Conservation (phyloP, 2,888 invertebrate species). For the Hylaea fasciaria region DNA sequence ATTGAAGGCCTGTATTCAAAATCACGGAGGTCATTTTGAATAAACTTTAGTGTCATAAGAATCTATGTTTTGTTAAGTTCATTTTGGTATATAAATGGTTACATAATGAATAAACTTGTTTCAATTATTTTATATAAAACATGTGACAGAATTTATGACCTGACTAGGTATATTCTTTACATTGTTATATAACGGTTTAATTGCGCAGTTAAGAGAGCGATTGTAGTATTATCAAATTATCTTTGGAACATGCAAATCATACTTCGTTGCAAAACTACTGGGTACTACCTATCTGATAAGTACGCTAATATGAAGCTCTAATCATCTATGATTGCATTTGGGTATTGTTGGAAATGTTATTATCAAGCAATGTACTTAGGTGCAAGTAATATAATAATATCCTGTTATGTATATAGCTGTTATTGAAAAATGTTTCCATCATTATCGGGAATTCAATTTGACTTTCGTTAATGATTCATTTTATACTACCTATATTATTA, state of each 20-base stretch:
- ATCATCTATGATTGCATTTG: background rate
- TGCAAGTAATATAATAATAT: slow-evolving; percentile 30
- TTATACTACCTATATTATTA: background rate
- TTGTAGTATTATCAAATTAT: background rate
- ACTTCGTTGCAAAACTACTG: background rate
- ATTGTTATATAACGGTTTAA: too few relatives aligned
- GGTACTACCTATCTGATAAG: too few relatives aligned
- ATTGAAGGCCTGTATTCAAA: too few relatives aligned
- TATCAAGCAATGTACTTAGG: slow-evolving; percentile 15
- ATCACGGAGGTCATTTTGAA: too few relatives aligned
- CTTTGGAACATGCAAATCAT: slow-evolving; percentile 11
- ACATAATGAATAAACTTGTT: too few relatives aligned
- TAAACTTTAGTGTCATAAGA: too few relatives aligned
- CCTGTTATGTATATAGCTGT: slow-evolving; percentile 13
- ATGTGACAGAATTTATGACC: too few relatives aligned
- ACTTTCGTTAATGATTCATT: background rate
- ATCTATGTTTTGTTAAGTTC: too few relatives aligned
- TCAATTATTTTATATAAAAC: too few relatives aligned
- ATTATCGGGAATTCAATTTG: background rate
- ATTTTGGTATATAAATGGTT: too few relatives aligned
- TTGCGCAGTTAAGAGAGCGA: too few relatives aligned
- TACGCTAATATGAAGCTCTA: background rate
- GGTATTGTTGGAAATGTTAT: background rate
- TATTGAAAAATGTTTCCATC: slow-evolving; percentile 28
- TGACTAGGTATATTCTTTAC: too few relatives aligned